Conservation (phyloP, 2,888 invertebrate genomes). For the Dasypolia templi region DNA sequence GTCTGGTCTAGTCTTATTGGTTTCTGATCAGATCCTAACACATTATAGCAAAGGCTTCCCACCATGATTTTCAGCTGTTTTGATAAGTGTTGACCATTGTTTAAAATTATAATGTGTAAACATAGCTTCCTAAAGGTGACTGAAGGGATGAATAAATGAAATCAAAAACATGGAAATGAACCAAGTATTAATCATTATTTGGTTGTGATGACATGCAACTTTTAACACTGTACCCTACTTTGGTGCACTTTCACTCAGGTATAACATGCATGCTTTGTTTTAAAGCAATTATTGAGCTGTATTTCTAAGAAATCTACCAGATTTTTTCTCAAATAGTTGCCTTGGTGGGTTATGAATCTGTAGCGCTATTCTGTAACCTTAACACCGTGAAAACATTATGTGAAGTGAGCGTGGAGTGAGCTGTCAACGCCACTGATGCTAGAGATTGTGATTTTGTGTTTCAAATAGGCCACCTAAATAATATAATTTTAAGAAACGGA, state of each 20-base stretch:
- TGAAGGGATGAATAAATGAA: background rate
- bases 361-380: too few species aligned
- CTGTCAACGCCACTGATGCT: too few species aligned
- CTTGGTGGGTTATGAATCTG: too few species aligned
- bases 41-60: too few species aligned
- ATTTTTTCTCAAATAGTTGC: too few species aligned
- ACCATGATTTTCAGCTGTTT: background rate
- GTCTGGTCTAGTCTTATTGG: background rate
- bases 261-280: constrained; percentile 31
- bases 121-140: background rate
- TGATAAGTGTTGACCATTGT: too few species aligned
- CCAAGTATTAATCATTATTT: constrained; percentile 32
- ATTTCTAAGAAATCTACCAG: constrained; percentile 11
- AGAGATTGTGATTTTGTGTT: too few species aligned
- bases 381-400: too few species aligned
- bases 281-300: constrained; percentile 30
- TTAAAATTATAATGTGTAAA: background rate
- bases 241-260: constrained; percentile 61
- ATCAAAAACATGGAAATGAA: constrained; percentile 21
- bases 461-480: background rate
- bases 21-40: constrained; percentile 6
- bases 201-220: constrained; percentile 50
- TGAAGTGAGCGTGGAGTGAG: too few species aligned
- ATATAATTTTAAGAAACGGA: background rate
- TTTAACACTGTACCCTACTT: constrained; percentile 48